Base-by-base conservation (phyloP, 2,113 vertebrate species). In the Eudyptes chrysolophus region DNA sequence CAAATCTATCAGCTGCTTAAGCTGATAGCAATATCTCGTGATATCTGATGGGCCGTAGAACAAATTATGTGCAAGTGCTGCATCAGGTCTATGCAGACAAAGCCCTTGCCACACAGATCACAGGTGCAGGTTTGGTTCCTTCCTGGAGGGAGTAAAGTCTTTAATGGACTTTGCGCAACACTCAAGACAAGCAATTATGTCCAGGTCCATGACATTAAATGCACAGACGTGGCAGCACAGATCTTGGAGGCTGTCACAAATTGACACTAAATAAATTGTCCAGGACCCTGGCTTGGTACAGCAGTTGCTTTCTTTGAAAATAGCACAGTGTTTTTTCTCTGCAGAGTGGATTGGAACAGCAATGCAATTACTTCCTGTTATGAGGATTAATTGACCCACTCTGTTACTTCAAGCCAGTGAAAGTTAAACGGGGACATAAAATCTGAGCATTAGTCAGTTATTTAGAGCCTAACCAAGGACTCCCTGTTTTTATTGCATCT, bases 341-440 rank as follows among this genome's bases (percentile, higher is more conserved):
- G 85, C 84, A 72, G 84, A 57, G 60, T 94, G 66, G 52, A 70
- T 79, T 88, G 76, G 57, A 97, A 51, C n/a, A 79, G 84, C 82
- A 96, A 87, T 84, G 92, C 80, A 87, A 97, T 96, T 97, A 68
- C 88, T 82, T 71, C 87, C 65, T 86, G 16, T 54, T 96, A 80
- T 24, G 74, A 96, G 94, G 86, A 96, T 96, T 97, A 97, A 97
- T 94, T 97, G 90, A 96, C 75, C 70, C 60, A 16, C 72, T 92
- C 86, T 62, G 75, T 87, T 85, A 84, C 89, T 96, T 70, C 0
- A 0, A 96, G 94, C 46, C 78, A 82, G 34, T 70, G 71, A 71
- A 90, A 96, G 81, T 89, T 94, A 96, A 93, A 87, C 2, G 2
- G 52, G 55, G 29, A 69, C 57, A 68, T 66, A 90, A 94, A 96